Percentiles rank a stretch among this genome's conserved stretches.
Conservation (phyloP, 2,797 vertebrate species). For the Peromyscus nudipes region DNA sequence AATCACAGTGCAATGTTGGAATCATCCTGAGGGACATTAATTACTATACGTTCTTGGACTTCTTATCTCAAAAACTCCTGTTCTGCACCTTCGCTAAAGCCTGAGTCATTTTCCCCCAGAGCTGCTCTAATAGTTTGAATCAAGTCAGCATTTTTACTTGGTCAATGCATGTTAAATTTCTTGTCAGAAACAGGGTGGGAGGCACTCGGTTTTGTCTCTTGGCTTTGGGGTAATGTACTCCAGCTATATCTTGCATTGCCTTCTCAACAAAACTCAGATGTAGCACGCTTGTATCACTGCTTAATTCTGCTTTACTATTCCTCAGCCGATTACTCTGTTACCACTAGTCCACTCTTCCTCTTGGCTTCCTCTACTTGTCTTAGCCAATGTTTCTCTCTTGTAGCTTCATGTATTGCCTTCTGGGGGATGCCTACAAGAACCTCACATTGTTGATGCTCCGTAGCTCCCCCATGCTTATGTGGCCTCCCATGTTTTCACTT, state of each 20-base stretch:
- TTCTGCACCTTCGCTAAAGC: background rate
- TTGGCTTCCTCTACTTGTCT: background rate
- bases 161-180: background rate
- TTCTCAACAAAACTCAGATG: slow-evolving; percentile 1
- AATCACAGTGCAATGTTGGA: background rate
- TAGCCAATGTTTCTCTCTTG: background rate
- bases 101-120: background rate
- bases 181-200: background rate
- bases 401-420: background rate
- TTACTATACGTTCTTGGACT: slow-evolving; percentile 4
- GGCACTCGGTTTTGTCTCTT: background rate
- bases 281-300: background rate
- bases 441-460: background rate
- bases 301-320: background rate
- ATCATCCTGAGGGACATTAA: background rate
- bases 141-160: background rate
- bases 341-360: background rate
- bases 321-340: background rate
- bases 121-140: background rate
- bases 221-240: background rate
- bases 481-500: background rate
- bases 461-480: background rate
- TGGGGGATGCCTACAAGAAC: background rate
- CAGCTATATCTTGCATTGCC: background rate
- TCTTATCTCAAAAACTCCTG: background rate